Conservation (phyloP, 2,797 vertebrate genomes). For the Galagoides demidoff region DNA sequence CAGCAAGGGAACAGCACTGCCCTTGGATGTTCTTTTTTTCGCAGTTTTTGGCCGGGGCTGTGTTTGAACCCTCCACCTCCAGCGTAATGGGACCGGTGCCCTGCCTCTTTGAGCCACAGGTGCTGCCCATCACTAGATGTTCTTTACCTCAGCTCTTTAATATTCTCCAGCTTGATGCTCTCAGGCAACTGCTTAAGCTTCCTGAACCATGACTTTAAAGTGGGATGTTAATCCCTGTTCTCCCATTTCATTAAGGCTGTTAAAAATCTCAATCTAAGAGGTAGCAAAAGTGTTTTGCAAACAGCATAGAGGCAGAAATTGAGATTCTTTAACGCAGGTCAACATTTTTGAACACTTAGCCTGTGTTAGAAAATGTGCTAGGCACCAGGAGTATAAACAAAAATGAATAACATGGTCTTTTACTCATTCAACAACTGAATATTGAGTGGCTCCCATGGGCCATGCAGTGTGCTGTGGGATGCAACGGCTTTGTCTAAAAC, state of each 20-base stretch:
- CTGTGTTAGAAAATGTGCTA: neutral
- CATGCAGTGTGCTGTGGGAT: neutral
- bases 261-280: neutral
- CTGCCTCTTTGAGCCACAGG: too few relatives aligned
- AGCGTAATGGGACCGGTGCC: too few relatives aligned
- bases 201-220: neutral
- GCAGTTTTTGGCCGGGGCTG: too few relatives aligned
- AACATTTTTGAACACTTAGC: neutral
- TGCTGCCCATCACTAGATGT: neutral
- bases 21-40: too few relatives aligned
- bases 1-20: neutral
- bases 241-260: neutral
- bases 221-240: neutral
- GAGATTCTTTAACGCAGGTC: neutral
- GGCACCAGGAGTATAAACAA: neutral
- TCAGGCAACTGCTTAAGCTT: neutral
- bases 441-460: neutral
- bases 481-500: neutral
- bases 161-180: neutral
- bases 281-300: slow-evolving; percentile 1
- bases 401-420: neutral
- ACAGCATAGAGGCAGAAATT: neutral
- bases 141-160: neutral
- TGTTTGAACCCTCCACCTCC: too few relatives aligned
- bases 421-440: neutral